Evolutionary conservation across 2,113 vertebrate genomes (phyloP), one percentile per base, ranked within the genome.

Genomic region (Harpagus bidentatus): DNA sequence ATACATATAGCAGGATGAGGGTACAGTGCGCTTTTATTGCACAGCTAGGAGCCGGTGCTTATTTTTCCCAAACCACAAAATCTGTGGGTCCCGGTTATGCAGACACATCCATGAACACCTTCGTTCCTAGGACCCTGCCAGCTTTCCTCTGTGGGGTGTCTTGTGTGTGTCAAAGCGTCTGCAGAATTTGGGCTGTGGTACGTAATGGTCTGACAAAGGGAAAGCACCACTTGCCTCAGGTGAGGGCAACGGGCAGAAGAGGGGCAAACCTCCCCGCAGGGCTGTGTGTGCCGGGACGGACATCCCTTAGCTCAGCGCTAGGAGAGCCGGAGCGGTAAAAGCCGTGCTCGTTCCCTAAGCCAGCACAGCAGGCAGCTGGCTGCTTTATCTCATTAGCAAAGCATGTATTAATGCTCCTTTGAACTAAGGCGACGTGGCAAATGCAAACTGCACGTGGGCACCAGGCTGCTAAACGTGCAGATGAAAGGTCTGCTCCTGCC

Each of bases 171-270:
- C 10, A 22, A 62, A 17, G 42, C 8, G 26, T 43, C 50, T 66
- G 23, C 11, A 38, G 82, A 16, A n/a, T 80, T 56, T 36, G 62
- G 47, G 16, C 56, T 52, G 12, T 72, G 82, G 76, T 72, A 93
- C n/a, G 6, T 86, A 90, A 81, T 45, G 71, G 80, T 90, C 65
- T 31, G 13, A 71, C 28, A 47, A 81, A 93, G 82, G 58, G 58
- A 93, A 88, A 96, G 94, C 63, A 93, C 93, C 55, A 8, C 95
- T 95, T 95, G 71, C 94, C 91, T 92, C 70, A 88, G 93, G 93
- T 95, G 93, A 98, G 87, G 73, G 90, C 71, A 93, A 93, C 23
- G 63, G 92, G 95, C 87, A 91, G 91, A 91, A 95, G 91, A 95
- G 82, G 42, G 93, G 71, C 63, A 86, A 95, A 88, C 72, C 70